These are phyloP conservation scores for Andrena chrysosceles DNA, from an alignment of 2,888 invertebrate species.

Conservation along the genomic window DNA sequence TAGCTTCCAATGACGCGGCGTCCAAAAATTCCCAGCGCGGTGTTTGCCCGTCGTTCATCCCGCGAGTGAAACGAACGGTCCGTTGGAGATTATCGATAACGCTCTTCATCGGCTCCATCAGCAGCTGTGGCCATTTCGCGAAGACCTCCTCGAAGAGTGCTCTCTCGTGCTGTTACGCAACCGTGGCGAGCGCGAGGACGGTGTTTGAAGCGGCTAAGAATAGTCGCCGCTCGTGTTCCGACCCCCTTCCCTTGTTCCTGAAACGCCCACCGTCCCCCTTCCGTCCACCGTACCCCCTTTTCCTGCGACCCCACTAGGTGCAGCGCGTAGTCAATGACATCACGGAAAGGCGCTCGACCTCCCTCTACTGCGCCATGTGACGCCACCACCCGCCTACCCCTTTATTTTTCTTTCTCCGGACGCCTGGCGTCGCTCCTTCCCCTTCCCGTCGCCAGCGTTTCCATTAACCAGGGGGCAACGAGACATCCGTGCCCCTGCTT, in stretches of 20 bases:
- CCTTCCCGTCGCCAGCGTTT: background rate
- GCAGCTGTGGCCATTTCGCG: slow-evolving; percentile 66
- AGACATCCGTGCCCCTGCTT: too few species aligned
- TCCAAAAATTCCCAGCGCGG: background rate
- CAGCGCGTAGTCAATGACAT: slow-evolving; percentile 68
- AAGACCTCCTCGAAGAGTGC: slow-evolving; percentile 60
- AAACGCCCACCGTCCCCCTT: slow-evolving; percentile 51
- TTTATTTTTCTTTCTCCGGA: slow-evolving; percentile 25
- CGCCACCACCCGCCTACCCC: slow-evolving; percentile 54
- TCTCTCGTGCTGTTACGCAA: slow-evolving; percentile 66
- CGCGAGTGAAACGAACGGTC: background rate
- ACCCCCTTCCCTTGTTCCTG: slow-evolving; percentile 63
- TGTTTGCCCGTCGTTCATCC: background rate
- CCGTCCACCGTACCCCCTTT: slow-evolving; percentile 49
- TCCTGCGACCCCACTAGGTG: slow-evolving; percentile 36
- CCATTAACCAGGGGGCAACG: background rate
- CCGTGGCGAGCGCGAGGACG: slow-evolving; percentile 57
- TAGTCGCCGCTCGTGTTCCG: slow-evolving; percentile 67
- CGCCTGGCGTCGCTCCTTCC: slow-evolving; percentile 1
- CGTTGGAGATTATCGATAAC: slow-evolving; percentile 38
- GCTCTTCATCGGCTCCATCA: slow-evolving; percentile 34
- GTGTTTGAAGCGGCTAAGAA: slow-evolving; percentile 68
- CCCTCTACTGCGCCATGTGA: slow-evolving; percentile 55
- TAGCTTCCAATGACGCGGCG: background rate
- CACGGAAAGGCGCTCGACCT: slow-evolving; percentile 57